A percentile compares a stretch with the other conserved stretches of the same genome.
These are phyloP conservation scores for Drosophila borealis DNA, from an alignment of 2,888 invertebrate genomes.

Conservation along the genomic window DNA sequence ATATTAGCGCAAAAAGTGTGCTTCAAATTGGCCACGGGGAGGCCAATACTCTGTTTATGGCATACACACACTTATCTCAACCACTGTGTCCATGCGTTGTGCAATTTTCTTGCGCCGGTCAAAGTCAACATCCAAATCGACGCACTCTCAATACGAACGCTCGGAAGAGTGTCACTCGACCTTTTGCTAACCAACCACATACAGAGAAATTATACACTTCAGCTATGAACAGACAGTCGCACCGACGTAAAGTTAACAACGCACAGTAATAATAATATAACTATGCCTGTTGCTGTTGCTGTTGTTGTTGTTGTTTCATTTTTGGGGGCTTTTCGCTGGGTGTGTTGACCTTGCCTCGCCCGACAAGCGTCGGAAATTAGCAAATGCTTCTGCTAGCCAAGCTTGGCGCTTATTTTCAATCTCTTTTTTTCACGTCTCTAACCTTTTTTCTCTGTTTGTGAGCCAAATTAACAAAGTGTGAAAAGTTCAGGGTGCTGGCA, in stretches of 20 bases:
- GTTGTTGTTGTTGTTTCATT: conserved; percentile 21
- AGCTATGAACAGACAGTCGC: conserved; percentile 8
- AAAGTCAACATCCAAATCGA: conserved; percentile 69
- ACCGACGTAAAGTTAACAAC: conserved; percentile 36
- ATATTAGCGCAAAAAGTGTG: conserved; percentile 77
- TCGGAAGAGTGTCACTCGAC: conserved; percentile 76
- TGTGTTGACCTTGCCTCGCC: conserved; percentile 71
- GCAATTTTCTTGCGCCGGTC: conserved; percentile 71
- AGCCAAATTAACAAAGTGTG: conserved; percentile 71
- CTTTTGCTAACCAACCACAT: conserved; percentile 55
- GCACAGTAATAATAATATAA: conserved; percentile 25
- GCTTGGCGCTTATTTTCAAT: conserved; percentile 15
- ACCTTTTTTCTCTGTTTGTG: conserved; percentile 28
- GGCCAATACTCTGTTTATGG: conserved; percentile 78
- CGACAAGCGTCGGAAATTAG: conserved; percentile 72
- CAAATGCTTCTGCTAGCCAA: conserved; percentile 61
- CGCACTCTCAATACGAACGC: conserved; percentile 41
- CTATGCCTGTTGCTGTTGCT: conserved; percentile 16
- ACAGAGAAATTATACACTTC: conserved; percentile 71
- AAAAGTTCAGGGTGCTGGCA: conserved; percentile 61
- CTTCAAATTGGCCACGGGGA: conserved; percentile 76
- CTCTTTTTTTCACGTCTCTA: background rate
- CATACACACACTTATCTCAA: conserved; percentile 34
- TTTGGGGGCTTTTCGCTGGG: conserved; percentile 49
- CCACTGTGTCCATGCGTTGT: conserved; percentile 37